These are phyloP conservation scores for Neosilurus hyrtlii DNA, from an alignment of 2,797 vertebrate genomes.

Conservation along the genomic window DNA sequence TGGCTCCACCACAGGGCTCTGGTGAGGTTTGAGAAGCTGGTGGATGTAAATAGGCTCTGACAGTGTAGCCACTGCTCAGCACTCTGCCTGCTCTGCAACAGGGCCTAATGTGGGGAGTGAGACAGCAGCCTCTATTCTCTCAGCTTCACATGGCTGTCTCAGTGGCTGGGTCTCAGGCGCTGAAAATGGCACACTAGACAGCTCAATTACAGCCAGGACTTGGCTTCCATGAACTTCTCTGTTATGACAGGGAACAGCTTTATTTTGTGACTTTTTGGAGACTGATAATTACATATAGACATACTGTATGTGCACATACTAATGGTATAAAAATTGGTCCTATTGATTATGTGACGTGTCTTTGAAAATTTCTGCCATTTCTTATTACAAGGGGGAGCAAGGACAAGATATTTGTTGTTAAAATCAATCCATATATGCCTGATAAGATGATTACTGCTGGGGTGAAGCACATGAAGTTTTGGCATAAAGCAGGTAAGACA, in stretches of 20 bases:
- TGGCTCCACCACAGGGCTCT: conserved; percentile 57
- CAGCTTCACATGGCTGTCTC: conserved; percentile 6
- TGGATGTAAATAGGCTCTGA: conserved; percentile 63
- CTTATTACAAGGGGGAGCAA: conserved; percentile 92
- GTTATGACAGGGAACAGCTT: conserved; percentile 42
- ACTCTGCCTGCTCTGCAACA: conserved; percentile 39
- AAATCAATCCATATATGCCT: conserved; percentile 93
- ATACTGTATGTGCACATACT: background rate
- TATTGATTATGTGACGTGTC: conserved; percentile 1
- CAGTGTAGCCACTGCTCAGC: conserved; percentile 57
- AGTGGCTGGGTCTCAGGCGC: background rate
- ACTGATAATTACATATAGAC: background rate
- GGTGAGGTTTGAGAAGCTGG: conserved; percentile 57
- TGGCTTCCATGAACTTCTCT: conserved; percentile 15
- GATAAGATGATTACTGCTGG: conserved; percentile 97
- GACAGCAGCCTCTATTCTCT: conserved; percentile 31
- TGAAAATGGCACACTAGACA: conserved; percentile 36
- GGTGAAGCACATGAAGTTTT: conserved; percentile 97
- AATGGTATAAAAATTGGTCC: conserved; percentile 9
- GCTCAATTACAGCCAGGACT: conserved; percentile 42
- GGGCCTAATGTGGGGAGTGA: conserved; percentile 44
- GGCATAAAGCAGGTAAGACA: conserved; percentile 91
- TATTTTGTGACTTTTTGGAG: conserved; percentile 13
- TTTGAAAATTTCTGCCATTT: conserved; percentile 35
- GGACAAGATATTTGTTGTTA: conserved; percentile 97